A percentile compares a stretch with the other conserved stretches of the same genome.
Evolutionary conservation across 2,888 invertebrate genomes (phyloP).

Genomic region (Clostera curtula): DNA sequence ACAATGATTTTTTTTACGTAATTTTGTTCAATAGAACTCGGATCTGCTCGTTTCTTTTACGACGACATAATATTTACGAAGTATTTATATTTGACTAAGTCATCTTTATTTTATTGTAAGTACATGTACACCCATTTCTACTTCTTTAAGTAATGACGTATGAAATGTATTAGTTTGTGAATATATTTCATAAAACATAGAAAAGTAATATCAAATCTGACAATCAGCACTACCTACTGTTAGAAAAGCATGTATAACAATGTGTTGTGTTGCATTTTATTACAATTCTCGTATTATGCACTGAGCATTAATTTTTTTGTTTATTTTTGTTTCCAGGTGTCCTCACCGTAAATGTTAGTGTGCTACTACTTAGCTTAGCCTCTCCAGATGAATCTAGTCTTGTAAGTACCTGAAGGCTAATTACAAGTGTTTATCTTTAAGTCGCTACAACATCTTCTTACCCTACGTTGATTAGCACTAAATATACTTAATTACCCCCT

Average conservation of each 20-base stretch:
- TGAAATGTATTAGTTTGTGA: too few relatives aligned
- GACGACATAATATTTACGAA: conserved; percentile 23
- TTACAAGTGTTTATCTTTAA: too few relatives aligned
- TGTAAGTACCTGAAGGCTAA: conserved; percentile 77
- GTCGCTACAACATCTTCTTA: too few relatives aligned
- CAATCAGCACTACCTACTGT: conserved; percentile 25
- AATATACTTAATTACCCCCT: too few relatives aligned
- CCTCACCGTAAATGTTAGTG: conserved; percentile 94
- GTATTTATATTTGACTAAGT: too few relatives aligned
- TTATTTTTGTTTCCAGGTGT: conserved; percentile 83
- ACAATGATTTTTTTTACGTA: conserved; percentile 18
- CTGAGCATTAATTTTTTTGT: too few relatives aligned
- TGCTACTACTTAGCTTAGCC: conserved; percentile 93
- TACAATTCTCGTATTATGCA: too few relatives aligned
- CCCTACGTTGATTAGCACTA: too few relatives aligned
- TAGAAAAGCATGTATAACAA: conserved; percentile 31
- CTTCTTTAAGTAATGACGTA: too few relatives aligned
- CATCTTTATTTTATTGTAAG: too few relatives aligned
- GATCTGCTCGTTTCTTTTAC: conserved; percentile 33
- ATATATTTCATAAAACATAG: too few relatives aligned
- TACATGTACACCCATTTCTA: too few relatives aligned
- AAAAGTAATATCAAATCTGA: conserved; percentile 4
- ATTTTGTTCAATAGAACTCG: conserved; percentile 23
- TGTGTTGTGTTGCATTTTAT: conserved; percentile 33
- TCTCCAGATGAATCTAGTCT: conserved; percentile 97